Conservation (phyloP, 1,140 invertebrate genomes). For the Bombus breviceps region DNA sequence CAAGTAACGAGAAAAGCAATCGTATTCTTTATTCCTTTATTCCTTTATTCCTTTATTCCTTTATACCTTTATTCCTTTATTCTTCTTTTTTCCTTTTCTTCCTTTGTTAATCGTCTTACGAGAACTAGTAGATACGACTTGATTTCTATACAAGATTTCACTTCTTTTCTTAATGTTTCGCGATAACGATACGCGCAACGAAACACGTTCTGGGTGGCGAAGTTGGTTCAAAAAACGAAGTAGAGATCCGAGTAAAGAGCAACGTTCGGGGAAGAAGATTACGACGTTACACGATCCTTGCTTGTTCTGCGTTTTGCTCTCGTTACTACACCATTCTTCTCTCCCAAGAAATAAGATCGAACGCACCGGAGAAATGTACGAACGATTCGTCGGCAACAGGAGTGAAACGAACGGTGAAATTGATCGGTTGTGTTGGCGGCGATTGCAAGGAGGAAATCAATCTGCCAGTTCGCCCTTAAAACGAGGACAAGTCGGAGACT, state of each 20-base stretch:
- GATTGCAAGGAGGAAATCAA: conserved; percentile 2
- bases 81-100: too few relatives aligned
- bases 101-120: too few relatives aligned
- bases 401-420: conserved; percentile 29
- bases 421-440: background rate
- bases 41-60: too few relatives aligned
- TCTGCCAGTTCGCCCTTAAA: background rate
- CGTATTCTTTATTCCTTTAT: too few relatives aligned
- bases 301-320: conserved; percentile 32
- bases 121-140: background rate
- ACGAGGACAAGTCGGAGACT: background rate
- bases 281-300: conserved; percentile 44
- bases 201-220: background rate
- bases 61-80: too few relatives aligned
- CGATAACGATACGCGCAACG: conserved; percentile 39
- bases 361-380: background rate
- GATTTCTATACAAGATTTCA: conserved; percentile 11
- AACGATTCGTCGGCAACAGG: conserved; percentile 32
- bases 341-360: background rate
- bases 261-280: conserved; percentile 15
- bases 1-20: background rate
- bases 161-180: conserved; percentile 8
- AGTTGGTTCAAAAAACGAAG: background rate
- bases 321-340: conserved; percentile 5
- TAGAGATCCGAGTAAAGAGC: background rate